A percentile compares a stretch with the other conserved stretches of the same genome.
Evolutionary conservation across 2,888 invertebrate species (phyloP).

Genomic region (Polyommatus iphigenia): DNA sequence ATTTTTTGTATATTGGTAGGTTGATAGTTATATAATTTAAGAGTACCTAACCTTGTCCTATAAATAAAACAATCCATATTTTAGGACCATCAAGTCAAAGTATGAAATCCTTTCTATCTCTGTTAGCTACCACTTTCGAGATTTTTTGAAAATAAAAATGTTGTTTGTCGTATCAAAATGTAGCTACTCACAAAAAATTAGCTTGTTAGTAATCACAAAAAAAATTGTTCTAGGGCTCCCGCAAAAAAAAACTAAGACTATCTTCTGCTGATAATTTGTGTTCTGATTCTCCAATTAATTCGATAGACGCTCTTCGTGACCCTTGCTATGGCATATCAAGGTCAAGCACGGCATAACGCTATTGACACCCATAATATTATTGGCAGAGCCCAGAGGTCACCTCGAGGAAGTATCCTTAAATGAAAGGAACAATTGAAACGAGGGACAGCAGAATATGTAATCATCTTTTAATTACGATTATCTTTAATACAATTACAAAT

Average conservation of each 20-base stretch:
- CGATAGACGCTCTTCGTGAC: not conserved
- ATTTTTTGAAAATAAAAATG: too few species aligned
- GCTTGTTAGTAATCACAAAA: too few species aligned
- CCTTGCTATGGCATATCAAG: not conserved
- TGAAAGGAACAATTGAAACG: not conserved
- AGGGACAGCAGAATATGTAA: conserved; percentile 3
- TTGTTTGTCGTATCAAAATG: too few species aligned
- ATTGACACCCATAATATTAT: conserved; percentile 7
- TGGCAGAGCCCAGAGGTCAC: not conserved
- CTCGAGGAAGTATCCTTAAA: conserved; percentile 9
- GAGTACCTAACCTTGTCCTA: too few species aligned
- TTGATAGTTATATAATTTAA: too few species aligned
- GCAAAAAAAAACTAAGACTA: not conserved
- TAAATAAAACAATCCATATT: too few species aligned
- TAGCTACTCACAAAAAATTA: too few species aligned
- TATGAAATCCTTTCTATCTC: too few species aligned
- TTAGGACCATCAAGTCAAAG: too few species aligned
- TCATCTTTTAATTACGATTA: conserved; percentile 12
- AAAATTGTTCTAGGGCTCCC: too few species aligned
- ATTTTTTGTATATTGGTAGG: too few species aligned
- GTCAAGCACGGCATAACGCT: not conserved
- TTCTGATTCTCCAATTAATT: not conserved
- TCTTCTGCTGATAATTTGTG: not conserved
- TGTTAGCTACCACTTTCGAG: too few species aligned
- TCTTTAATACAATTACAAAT: conserved; percentile 3